phyloP scores from a whole-genome alignment of 2,797 vertebrate species.

The Kryptolebias ocellatus region DNA sequence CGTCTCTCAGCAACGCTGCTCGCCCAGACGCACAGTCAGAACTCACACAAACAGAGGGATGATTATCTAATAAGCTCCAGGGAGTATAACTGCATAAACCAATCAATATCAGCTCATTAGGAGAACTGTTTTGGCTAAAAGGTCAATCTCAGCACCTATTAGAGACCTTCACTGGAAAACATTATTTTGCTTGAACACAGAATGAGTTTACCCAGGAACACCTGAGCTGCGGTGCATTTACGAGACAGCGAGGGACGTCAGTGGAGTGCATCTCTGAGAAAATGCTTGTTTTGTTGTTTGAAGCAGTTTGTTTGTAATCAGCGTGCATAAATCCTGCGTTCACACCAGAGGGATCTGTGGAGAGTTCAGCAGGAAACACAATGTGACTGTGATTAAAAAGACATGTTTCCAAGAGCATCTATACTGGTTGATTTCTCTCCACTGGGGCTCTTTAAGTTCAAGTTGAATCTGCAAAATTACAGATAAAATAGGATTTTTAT shows the following conservation, averaged over 20 bases:
- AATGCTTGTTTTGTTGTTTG: constrained; percentile 6
- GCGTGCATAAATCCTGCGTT: constrained; percentile 7
- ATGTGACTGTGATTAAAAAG: constrained; percentile 9
- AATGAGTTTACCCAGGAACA: constrained; percentile 7
- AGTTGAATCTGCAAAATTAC: neutral
- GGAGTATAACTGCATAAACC: constrained; percentile 69
- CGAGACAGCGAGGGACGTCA: constrained; percentile 1
- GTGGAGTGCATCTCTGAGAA: constrained; percentile 11
- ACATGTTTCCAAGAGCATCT: constrained; percentile 5
- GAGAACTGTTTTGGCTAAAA: constrained; percentile 53
- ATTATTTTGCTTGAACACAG: constrained; percentile 10
- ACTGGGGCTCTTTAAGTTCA: constrained; percentile 1
- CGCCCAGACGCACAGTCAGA: constrained; percentile 5
- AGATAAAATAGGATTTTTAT: neutral
- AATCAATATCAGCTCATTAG: constrained; percentile 71
- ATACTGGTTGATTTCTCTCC: constrained; percentile 5
- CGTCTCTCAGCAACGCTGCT: constrained; percentile 26
- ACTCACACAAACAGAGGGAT: constrained; percentile 29
- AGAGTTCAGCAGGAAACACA: constrained; percentile 16
- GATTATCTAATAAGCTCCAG: constrained; percentile 64
- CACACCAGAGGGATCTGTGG: constrained; percentile 2
- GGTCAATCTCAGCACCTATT: constrained; percentile 49
- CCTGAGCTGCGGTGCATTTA: constrained; percentile 7
- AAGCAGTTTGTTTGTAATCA: constrained; percentile 10
- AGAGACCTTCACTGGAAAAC: constrained; percentile 26